phyloP scores from a whole-genome alignment of 2,888 invertebrate species.

The Biston stratarius region DNA sequence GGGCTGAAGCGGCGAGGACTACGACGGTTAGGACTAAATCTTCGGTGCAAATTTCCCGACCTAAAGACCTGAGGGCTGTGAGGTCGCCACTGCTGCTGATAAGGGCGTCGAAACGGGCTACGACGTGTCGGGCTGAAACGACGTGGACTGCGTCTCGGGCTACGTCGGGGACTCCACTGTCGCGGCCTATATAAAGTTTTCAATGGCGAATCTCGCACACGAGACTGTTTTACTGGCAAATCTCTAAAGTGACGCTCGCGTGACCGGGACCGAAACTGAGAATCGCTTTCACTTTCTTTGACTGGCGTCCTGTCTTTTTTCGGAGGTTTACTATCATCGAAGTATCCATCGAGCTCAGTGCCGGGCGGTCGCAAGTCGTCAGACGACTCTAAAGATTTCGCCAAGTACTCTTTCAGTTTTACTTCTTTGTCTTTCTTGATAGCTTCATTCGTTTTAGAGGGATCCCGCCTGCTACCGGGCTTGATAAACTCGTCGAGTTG shows the following conservation, averaged over 20 bases:
- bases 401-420: slow-evolving; percentile 76
- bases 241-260: slow-evolving; percentile 34
- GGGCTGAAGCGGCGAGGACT: slow-evolving; percentile 49
- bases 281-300: not conserved
- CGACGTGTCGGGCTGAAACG: slow-evolving; percentile 33
- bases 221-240: slow-evolving; percentile 33
- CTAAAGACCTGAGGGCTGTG: slow-evolving; percentile 31
- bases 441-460: slow-evolving; percentile 76
- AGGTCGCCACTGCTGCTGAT: not conserved
- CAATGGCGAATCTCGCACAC: slow-evolving; percentile 19
- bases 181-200: not conserved
- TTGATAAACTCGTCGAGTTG: slow-evolving; percentile 69
- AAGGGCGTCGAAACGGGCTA: slow-evolving; percentile 19
- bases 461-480: slow-evolving; percentile 79
- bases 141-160: slow-evolving; percentile 47
- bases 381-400: slow-evolving; percentile 72
- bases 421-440: slow-evolving; percentile 78
- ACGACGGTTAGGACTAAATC: slow-evolving; percentile 29
- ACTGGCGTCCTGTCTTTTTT: slow-evolving; percentile 42
- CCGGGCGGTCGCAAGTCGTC: slow-evolving; percentile 78
- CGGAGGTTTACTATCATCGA: slow-evolving; percentile 52
- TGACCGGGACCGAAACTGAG: slow-evolving; percentile 26
- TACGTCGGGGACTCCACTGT: slow-evolving; percentile 38
- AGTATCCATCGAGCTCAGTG: slow-evolving; percentile 79
- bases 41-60: not conserved